Percentiles rank a stretch among this genome's conserved stretches.
Conservation (phyloP, 2,113 vertebrate genomes). For the Notarius lentiginosus region DNA sequence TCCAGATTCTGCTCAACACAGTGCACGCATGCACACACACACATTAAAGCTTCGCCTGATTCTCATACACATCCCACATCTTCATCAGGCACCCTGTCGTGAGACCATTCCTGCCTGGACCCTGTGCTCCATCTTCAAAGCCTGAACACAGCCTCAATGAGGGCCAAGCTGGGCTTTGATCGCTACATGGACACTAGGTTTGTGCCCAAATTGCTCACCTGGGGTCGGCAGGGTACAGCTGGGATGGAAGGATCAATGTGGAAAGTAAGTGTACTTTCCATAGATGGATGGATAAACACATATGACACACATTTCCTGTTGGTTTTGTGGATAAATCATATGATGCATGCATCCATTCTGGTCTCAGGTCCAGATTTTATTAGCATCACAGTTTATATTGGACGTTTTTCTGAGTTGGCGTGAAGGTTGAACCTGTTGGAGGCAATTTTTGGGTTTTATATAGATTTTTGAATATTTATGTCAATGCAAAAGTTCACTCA, state of each 20-base stretch:
- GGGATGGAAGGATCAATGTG: conserved; percentile 30
- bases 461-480: not conserved
- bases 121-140: conserved; percentile 53
- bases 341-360: conserved; percentile 4
- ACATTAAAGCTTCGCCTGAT: conserved; percentile 11
- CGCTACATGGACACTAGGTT: conserved; percentile 44
- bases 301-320: conserved; percentile 35
- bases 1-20: not conserved
- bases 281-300: conserved; percentile 51
- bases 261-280: conserved; percentile 44
- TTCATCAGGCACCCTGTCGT: conserved; percentile 21
- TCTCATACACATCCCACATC: not conserved
- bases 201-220: conserved; percentile 47
- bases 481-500: no score
- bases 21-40: not conserved
- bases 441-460: not conserved
- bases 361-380: not conserved
- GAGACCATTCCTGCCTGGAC: conserved; percentile 15
- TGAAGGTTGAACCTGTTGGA: not conserved
- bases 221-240: conserved; percentile 50
- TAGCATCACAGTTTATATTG: not conserved
- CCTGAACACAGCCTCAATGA: conserved; percentile 26
- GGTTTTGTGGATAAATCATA: conserved; percentile 45
- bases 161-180: conserved; percentile 52
- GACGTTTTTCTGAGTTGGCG: not conserved